A percentile compares a stretch with the other conserved stretches of the same genome.
phyloP scores from a whole-genome alignment of 1,140 invertebrate genomes.

The Magallana ariakensis region DNA sequence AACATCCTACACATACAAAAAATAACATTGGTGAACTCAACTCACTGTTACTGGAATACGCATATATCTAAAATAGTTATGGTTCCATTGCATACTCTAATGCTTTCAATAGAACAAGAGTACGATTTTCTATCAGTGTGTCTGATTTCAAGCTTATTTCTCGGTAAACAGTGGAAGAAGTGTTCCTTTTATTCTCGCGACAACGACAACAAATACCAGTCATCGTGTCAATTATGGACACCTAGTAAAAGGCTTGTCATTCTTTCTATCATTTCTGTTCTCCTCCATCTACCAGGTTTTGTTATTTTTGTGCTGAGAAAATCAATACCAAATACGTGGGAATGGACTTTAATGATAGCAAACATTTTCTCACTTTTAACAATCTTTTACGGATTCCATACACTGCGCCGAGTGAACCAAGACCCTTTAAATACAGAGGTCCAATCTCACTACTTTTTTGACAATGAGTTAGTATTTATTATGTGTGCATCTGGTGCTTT shows the following conservation, averaged over 20 bases:
- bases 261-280: too few relatives aligned
- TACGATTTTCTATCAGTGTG: neutral
- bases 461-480: neutral
- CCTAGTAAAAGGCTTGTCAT: too few relatives aligned
- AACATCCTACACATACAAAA: neutral
- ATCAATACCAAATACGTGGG: neutral
- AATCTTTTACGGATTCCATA: conserved; percentile 2
- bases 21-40: neutral
- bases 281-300: neutral
- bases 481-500: neutral
- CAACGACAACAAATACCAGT: too few relatives aligned
- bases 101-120: neutral
- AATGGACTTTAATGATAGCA: neutral
- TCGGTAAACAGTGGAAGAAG: neutral
- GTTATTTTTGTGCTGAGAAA: neutral
- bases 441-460: neutral
- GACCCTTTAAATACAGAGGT: neutral
- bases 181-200: too few relatives aligned
- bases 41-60: neutral
- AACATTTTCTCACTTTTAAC: neutral
- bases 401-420: neutral
- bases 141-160: neutral
- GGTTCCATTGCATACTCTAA: neutral
- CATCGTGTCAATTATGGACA: too few relatives aligned
- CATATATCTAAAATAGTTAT: neutral